A percentile compares a stretch with the other conserved stretches of the same genome.
Evolutionary conservation across 2,888 invertebrate species (phyloP).

Genomic region (Orthonevra nobilis): DNA sequence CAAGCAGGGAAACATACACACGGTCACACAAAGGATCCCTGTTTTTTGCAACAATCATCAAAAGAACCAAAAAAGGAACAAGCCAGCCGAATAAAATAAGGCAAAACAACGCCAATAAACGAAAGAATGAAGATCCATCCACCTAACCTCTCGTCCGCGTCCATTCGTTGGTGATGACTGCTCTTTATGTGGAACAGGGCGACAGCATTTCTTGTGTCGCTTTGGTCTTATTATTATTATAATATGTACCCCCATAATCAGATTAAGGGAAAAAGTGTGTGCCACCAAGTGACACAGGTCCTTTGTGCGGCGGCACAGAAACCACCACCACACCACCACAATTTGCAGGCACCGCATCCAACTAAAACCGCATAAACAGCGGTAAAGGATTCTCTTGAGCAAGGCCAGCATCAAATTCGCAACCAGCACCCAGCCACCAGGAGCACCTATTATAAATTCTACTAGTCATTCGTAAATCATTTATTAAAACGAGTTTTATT

Average conservation of each 20-base stretch:
- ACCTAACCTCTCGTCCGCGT: background rate
- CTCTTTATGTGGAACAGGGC: slow-evolving; percentile 34
- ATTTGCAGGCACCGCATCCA: slow-evolving; percentile 19
- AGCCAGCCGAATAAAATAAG: slow-evolving; percentile 13
- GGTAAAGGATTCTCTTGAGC: slow-evolving; percentile 22
- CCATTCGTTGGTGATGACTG: too few relatives aligned
- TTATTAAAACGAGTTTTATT: slow-evolving; percentile 67
- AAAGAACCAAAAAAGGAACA: slow-evolving; percentile 20
- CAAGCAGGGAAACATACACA: slow-evolving; percentile 14
- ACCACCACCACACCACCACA: slow-evolving; percentile 40
- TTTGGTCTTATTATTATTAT: slow-evolving; percentile 37
- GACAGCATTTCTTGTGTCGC: slow-evolving; percentile 32
- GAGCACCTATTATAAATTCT: slow-evolving; percentile 64
- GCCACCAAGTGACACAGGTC: slow-evolving; percentile 56
- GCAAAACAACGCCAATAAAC: slow-evolving; percentile 5
- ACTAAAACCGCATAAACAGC: slow-evolving; percentile 23
- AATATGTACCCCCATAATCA: slow-evolving; percentile 58
- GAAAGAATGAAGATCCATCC: background rate
- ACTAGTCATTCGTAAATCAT: slow-evolving; percentile 69
- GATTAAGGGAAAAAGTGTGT: slow-evolving; percentile 62
- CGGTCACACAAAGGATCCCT: slow-evolving; percentile 30
- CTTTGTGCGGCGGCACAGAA: slow-evolving; percentile 50
- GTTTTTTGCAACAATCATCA: slow-evolving; percentile 40
- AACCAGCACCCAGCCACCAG: slow-evolving; percentile 22
- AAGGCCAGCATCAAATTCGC: slow-evolving; percentile 11